Base-by-base conservation (phyloP, 2,888 invertebrate genomes). In the Thereva unica region DNA sequence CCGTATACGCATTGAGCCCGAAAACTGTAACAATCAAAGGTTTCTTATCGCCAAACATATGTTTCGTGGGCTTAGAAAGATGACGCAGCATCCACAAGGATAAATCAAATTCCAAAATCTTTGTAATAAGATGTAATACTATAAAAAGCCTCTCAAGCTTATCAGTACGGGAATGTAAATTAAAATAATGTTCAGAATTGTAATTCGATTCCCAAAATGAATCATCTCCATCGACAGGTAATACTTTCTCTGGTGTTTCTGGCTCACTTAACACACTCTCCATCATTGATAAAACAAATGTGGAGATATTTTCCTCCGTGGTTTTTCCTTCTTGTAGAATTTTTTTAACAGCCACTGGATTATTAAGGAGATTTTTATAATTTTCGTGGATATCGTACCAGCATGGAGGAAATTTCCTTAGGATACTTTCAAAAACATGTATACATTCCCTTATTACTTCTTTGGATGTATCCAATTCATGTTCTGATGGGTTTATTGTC, bases 61-160 rank as follows among this genome's bases (percentile, higher is more conserved):
- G 76, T 70, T 71, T 75, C 67, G 5, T 53, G 35, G 71, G 75
- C 67, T 57, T 73, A 52, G 72, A 76, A 70, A 76, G 74, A 69
- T 80, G 84, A 80, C 84, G 83, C 67, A 82, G 76, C 72, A 84
- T 80, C 85, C 85, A 86, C 74, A 85, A 82, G 3, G 82, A 81
- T 63, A 85, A 79, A 77, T 86, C 85, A 75, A 79, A 80, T 74
- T 85, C 85, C 64, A 86, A 73, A 42, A 86, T 75, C 75, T 85
- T 83, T 66, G 84, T 78, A 1, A 85, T 68, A 71, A 83, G 80
- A 68, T 84, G 81, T 23, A 86, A 72, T 4, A 83, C 82, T 44
- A 82, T 77, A 76, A 84, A 83, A 1, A 86, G 69, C 38, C 86
- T 80, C 7, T 83, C 79, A 68, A 86, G 80, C 61, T 85, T 82